Evolutionary conservation across 2,113 vertebrate genomes (phyloP), one percentile per base, ranked within the genome.

Genomic region (Oophaga pumilio): DNA sequence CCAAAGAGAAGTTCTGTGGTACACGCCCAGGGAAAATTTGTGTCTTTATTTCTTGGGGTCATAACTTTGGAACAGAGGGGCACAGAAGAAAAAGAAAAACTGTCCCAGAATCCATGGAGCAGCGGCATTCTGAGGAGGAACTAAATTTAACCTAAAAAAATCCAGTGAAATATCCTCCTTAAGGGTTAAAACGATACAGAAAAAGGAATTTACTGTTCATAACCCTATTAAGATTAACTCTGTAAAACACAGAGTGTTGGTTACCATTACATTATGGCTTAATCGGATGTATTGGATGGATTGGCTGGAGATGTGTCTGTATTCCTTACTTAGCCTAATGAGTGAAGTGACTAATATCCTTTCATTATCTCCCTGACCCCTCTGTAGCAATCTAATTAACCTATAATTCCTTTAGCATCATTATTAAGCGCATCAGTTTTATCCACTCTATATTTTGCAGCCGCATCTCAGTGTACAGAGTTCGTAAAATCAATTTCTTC

Each of bases 331-430:
- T 80, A 80, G 78, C 56, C 26, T 82, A 64, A 82, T 62, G 20
- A 82, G 59, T 64, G 49, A 64, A 82, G 79, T 64, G 59, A 82
- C 20, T 62, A 64, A 64, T 82, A 49, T 59, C 33, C 79, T 62
- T 82, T 82, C 22, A 43, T 82, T 82, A 82, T 22, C 57, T 43
- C 20, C 20, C 8, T 82, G 79, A 82, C 79, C 79, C 79, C 59
- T 49, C 59, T 14, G 4, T 49, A 64, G 20, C 20, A n/a, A 62
- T 64, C 56, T 50, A 62, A 82, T 82, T 82, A 82, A 82, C 59
- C 59, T 82, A 62, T 82, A 62, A 82, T 82, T 82, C 17, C 4
- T 49, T 49, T n/a, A 20, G 79, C 49, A 22, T 82, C 79, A 62
- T 49, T 80, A 80, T 59, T 60, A 81, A 81, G 53, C 57, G 33